A percentile compares a stretch with the other conserved stretches of the same genome.
These are phyloP conservation scores for Mongoloraphidia duomilia DNA, from an alignment of 2,888 invertebrate genomes.

Conservation along the genomic window DNA sequence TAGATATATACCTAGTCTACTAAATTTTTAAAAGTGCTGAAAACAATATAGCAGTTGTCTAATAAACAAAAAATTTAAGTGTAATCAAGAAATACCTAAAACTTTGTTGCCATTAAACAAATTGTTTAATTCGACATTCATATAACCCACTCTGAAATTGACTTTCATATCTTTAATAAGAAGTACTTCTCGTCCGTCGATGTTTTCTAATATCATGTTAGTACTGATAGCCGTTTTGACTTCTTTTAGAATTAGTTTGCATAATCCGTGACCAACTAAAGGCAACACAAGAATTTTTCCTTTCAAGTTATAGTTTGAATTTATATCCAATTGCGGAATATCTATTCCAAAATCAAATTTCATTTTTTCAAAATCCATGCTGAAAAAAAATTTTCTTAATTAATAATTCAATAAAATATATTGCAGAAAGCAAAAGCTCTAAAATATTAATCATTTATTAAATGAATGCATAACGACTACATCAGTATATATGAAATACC, in stretches of 20 bases:
- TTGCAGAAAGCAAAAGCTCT: no score
- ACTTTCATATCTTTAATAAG: slow-evolving; percentile 39
- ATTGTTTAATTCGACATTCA: slow-evolving; percentile 39
- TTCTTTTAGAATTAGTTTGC: slow-evolving; percentile 35
- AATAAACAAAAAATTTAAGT: no score
- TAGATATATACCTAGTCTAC: no score
- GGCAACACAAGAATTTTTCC: slow-evolving; percentile 43
- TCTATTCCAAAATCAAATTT: slow-evolving; percentile 38
- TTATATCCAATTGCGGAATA: slow-evolving; percentile 38
- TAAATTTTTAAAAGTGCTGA: no score
- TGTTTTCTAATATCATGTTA: slow-evolving; percentile 31
- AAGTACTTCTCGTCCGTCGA: slow-evolving; percentile 29
- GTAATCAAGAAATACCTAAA: no score
- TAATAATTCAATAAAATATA: no score
- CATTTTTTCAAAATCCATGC: slow-evolving; percentile 34
- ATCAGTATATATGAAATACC: no score
- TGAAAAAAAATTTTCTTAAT: slow-evolving; percentile 17
- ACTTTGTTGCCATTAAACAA: slow-evolving; percentile 48
- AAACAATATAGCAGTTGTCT: no score
- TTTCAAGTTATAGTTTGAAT: slow-evolving; percentile 40
- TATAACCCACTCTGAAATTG: slow-evolving; percentile 35
- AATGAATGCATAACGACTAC: no score
- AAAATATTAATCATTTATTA: no score
- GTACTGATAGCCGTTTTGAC: slow-evolving; percentile 37
- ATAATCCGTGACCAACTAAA: slow-evolving; percentile 39